These are phyloP conservation scores for Nomia melanderi DNA, from an alignment of 1,140 invertebrate genomes.

Conservation along the genomic window DNA sequence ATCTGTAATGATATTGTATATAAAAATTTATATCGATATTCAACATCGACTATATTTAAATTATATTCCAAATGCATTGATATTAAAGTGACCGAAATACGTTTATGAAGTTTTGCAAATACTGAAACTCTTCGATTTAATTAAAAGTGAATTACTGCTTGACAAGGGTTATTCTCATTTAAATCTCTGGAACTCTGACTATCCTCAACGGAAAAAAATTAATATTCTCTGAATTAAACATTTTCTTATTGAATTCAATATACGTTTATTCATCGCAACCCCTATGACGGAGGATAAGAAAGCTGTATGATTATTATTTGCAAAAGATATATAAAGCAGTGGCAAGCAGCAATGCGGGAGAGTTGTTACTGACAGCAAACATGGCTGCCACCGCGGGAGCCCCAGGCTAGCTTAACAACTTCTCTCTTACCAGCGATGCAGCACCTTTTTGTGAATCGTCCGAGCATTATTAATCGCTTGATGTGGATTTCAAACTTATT, in stretches of 20 bases:
- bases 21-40: too few relatives aligned
- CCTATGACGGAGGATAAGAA: neutral
- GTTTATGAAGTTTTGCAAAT: too few relatives aligned
- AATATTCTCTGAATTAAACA: constrained; percentile 48
- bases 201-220: too few relatives aligned
- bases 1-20: too few relatives aligned
- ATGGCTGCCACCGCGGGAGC: constrained; percentile 67
- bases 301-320: constrained; percentile 55
- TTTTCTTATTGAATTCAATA: constrained; percentile 56
- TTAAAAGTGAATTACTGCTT: too few relatives aligned
- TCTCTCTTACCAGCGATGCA: constrained; percentile 63
- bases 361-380: constrained; percentile 77
- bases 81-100: too few relatives aligned
- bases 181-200: too few relatives aligned
- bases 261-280: neutral
- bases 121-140: too few relatives aligned
- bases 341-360: constrained; percentile 61
- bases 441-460: constrained; percentile 73
- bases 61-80: too few relatives aligned
- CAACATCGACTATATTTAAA: too few relatives aligned
- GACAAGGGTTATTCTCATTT: too few relatives aligned
- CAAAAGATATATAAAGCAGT: constrained; percentile 54
- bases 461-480: constrained; percentile 76
- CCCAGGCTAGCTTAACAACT: constrained; percentile 71
- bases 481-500: constrained; percentile 77